Evolutionary conservation across 2,888 invertebrate species (phyloP), one percentile per base, ranked within the genome.

Genomic region (Eremobia ochroleuca): DNA sequence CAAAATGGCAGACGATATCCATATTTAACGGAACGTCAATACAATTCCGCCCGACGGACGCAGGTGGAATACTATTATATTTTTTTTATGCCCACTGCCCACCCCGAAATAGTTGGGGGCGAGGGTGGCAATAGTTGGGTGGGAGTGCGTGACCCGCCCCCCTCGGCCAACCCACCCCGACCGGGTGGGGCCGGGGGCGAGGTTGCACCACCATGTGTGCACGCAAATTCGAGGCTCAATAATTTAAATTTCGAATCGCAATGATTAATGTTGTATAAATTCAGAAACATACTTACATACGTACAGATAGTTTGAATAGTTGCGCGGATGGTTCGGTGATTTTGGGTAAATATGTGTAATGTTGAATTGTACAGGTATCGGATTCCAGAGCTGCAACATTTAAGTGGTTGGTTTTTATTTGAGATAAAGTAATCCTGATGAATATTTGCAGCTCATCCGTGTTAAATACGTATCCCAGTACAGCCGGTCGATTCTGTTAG

Each of bases 201-300:
- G 90, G 87, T 79, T 93, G 95, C 95, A 95, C 92, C 93, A 92
- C 92, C 95, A 92, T 95, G 95, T 96, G 94, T 96, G 96, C 95
- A 95, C 96, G 95, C 96, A 95, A 95, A 95, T 95, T 96, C 94
- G 88, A 92, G 92, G 94, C 93, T 93, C 95, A 94, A 96, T 96
- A 96, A 96, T 96, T 96, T 96, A 96, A 97, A 96, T 96, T 96
- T 95, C 93, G 93, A 94, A 96, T 94, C 92, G 92, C 92, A 91
- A 92, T 95, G 95, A 95, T 96, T 94, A 95, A 95, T 94, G 93
- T 92, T 91, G 92, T 93, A 94, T 93, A 94, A 94, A 95, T 93
- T 93, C 92, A 91, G 91, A 90, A 72, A 80, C 79, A 67, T 70
- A 80, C 79, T 64, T 70, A 78, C 74, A 74, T 73, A 74, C 52